Evolutionary conservation across 1,140 invertebrate genomes (phyloP), one percentile per base, ranked within the genome.

Genomic region (Oryctes rhinoceros): DNA sequence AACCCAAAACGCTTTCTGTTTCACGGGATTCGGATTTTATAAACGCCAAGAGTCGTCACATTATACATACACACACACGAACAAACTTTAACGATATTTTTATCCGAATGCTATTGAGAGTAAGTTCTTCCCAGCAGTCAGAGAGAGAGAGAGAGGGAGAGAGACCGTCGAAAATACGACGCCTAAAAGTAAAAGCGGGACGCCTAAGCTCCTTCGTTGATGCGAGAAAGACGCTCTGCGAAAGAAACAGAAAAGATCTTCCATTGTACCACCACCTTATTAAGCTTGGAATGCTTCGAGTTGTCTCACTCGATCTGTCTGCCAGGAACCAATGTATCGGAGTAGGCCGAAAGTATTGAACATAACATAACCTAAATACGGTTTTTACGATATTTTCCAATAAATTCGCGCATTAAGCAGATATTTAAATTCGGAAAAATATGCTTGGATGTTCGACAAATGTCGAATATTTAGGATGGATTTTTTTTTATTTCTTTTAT

Each of bases 231-330:
- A 15, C 78, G 37, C 5, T 39, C n/a, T 71, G 24, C 0, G 62
- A 79, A 13, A 59, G 18, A 37, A 13, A 24, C 62, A 79, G 59
- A 79, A 67, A 79, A 67, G 74, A 62, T 44, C 67, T 44, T 53
- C 59, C 74, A 79, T 79, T 79, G 78, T 79, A 71, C 78, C 78
- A 79, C 78, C 78, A 79, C 78, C 78, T 79, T 79, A 79, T 79
- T 79, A 79, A 79, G 78, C 78, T 79, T 67, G 78, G 78, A 79
- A 79, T 79, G 78, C 59, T 79, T 79, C 78, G 62, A 18, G 53
- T 62, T 47, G 39, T 79, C 9, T 44, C 39, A 10, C 9, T 10
- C 39, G 39, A 44, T 10, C 39, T 10, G 39, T 0, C 39, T 44
- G 39, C 39, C 39, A 44, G 24, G 39, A 44, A 10, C 39, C 39